Evolutionary conservation across 2,797 vertebrate genomes (phyloP).

Genomic region (Pogonophryne albipinna): DNA sequence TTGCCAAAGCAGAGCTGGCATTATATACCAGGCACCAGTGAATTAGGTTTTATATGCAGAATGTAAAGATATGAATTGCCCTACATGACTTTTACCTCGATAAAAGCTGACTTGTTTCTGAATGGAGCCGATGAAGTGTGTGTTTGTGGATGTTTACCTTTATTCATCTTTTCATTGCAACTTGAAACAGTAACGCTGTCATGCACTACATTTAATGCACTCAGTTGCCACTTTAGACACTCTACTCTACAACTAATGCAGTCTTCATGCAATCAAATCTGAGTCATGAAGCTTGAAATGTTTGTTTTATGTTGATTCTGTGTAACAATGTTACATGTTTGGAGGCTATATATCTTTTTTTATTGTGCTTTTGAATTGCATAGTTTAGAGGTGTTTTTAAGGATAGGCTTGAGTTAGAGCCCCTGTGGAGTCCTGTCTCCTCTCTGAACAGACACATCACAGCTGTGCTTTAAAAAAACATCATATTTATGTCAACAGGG

Average conservation of each 20-base stretch:
- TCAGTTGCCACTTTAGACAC: slow-evolving; percentile 2
- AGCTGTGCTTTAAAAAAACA: slow-evolving; percentile 24
- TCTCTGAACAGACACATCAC: slow-evolving; percentile 8
- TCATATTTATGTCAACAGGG: slow-evolving; percentile 17
- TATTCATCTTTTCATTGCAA: not conserved
- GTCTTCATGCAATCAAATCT: slow-evolving; percentile 1
- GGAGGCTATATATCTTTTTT: not conserved
- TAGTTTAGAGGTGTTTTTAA: not conserved
- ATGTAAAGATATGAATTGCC: slow-evolving; percentile 63
- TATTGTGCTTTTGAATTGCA: slow-evolving; percentile 3
- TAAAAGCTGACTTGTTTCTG: slow-evolving; percentile 51
- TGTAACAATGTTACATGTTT: not conserved
- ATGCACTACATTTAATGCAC: not conserved
- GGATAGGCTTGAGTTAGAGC: not conserved
- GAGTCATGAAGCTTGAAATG: not conserved
- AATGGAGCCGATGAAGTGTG: slow-evolving; percentile 7
- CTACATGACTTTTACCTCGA: slow-evolving; percentile 31
- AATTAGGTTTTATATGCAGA: slow-evolving; percentile 57
- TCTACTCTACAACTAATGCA: not conserved
- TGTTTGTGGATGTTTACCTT: not conserved
- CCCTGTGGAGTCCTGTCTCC: not conserved
- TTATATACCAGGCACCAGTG: slow-evolving; percentile 57
- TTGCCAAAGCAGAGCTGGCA: slow-evolving; percentile 60
- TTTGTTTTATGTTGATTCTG: not conserved
- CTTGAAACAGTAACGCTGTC: not conserved